A percentile compares a stretch with the other conserved stretches of the same genome.
Evolutionary conservation across 2,113 vertebrate genomes (phyloP).

Genomic region (Alligator sinensis): DNA sequence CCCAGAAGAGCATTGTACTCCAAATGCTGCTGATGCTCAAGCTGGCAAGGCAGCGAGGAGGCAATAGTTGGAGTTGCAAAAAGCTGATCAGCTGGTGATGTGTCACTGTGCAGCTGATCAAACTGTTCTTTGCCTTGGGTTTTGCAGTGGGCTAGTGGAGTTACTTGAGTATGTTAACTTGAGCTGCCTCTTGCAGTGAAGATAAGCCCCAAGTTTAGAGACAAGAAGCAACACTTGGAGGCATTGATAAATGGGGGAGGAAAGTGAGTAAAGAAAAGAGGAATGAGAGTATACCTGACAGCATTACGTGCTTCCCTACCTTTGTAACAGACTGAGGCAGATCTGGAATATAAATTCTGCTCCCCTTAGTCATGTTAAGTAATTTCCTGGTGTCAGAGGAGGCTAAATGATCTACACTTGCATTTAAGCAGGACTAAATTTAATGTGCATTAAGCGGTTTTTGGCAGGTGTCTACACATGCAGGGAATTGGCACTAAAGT

Average conservation of each 20-base stretch:
- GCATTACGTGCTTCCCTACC: neutral
- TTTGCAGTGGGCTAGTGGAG: no score
- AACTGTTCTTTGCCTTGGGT: fast-evolving
- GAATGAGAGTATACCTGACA: neutral
- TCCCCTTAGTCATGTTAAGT: neutral
- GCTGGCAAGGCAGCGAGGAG: neutral
- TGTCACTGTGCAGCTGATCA: fast-evolving
- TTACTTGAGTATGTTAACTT: no score
- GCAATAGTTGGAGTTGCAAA: neutral
- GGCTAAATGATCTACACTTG: no score
- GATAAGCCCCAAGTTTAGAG: neutral
- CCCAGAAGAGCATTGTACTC: neutral
- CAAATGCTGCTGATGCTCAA: neutral
- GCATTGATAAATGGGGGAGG: neutral
- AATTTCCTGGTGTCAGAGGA: neutral
- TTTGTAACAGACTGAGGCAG: neutral
- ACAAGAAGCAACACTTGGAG: neutral
- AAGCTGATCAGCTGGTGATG: neutral
- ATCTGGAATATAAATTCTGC: neutral
- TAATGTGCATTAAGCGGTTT: no score
- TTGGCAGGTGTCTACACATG: no score
- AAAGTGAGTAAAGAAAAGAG: neutral
- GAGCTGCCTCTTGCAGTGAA: no score
- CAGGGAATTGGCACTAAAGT: no score
- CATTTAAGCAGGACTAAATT: no score